Conservation (phyloP, 2,888 invertebrate species). For the Euproctis similis region DNA sequence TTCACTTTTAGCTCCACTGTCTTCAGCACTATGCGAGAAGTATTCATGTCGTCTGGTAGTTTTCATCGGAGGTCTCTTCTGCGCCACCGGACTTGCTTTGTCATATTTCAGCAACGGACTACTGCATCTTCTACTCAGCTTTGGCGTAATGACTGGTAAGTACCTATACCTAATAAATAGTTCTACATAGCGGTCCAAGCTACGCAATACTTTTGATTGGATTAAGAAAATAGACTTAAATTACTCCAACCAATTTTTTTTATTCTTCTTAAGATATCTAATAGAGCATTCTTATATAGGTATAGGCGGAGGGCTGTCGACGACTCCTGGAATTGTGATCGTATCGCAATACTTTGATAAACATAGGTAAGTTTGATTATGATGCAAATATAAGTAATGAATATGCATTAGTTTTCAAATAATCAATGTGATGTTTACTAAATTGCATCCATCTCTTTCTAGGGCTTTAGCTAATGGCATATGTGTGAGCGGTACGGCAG, state of each 20-base stretch:
- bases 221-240: too few relatives aligned
- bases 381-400: too few relatives aligned
- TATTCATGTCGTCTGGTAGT: slow-evolving; percentile 82
- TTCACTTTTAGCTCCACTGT: slow-evolving; percentile 78
- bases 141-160: slow-evolving; percentile 82
- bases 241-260: too few relatives aligned
- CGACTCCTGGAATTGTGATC: slow-evolving; percentile 87
- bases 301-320: slow-evolving; percentile 85
- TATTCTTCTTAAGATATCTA: too few relatives aligned
- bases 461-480: slow-evolving; percentile 86
- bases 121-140: slow-evolving; percentile 81
- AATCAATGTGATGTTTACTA: too few relatives aligned
- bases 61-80: slow-evolving; percentile 83
- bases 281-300: slow-evolving; percentile 65
- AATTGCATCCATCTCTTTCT: slow-evolving; percentile 32
- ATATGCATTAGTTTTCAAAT: too few relatives aligned
- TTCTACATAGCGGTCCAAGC: too few relatives aligned
- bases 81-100: slow-evolving; percentile 80
- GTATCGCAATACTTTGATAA: slow-evolving; percentile 88
- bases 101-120: slow-evolving; percentile 83
- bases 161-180: too few relatives aligned
- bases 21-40: slow-evolving; percentile 82
- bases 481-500: slow-evolving; percentile 87
- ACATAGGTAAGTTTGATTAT: slow-evolving; percentile 64
- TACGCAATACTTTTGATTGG: too few relatives aligned